Base-by-base conservation (phyloP, 2,888 invertebrate species). In the Prosopocoilus inquinatus region DNA sequence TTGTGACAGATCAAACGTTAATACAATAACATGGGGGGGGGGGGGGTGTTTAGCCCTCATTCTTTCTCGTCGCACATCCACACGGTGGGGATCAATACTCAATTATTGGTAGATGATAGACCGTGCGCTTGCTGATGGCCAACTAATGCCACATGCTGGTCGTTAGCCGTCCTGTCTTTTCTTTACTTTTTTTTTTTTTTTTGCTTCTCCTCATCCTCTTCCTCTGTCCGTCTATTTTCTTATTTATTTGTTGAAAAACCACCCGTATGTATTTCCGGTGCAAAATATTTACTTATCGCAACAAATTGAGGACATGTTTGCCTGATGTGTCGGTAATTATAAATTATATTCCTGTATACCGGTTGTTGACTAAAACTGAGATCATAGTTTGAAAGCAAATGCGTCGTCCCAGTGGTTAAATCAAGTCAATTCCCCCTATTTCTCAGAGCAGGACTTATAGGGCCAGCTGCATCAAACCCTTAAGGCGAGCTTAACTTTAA, bases 41-140 rank as follows among this genome's bases (percentile, higher is more conserved):
- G n/a, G n/a, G n/a, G n/a, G 63, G 61, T 59, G 47, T 58, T 53
- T 52, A 53, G 58, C 56, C 59, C 56, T 58, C 49, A 51, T 55
- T 41, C 46, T 56, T 59, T 51, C 48, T 47, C 57, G 54, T 57
- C 58, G 61, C 59, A 61, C 64, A 62, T 68, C 64, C 70, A 70
- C 70, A 70, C 47, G 71, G 72, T 70, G 68, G 70, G 73, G 75
- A 76, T 76, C 76, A 76, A 76, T 76, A 76, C 76, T 75, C 75
- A 76, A 76, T 76, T 76, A 76, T 76, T 73, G 73, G 71, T 70
- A 71, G 72, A 74, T 76, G 75, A 76, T 75, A 74, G 73, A 70
- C 71, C 72, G 72, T 70, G 69, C 70, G 69, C 67, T 63, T 28
- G 67, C 70, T 73, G 74, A 75, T 72, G 74, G 73, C 70, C 73